phyloP scores from a whole-genome alignment of 2,888 invertebrate genomes.

The Drosophila anomelani region DNA sequence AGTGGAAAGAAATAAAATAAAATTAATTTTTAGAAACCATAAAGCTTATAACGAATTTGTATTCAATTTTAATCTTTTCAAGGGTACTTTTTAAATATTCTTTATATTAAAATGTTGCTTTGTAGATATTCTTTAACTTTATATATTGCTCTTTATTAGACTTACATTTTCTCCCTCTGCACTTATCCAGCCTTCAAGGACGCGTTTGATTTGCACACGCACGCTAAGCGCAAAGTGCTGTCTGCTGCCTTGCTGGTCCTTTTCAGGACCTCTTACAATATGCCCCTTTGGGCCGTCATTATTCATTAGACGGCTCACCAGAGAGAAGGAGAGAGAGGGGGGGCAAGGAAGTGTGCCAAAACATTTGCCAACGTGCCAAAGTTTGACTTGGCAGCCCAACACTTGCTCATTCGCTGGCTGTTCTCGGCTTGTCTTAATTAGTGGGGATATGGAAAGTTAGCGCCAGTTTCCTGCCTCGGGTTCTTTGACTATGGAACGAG shows the following conservation, averaged over 20 bases:
- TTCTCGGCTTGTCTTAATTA: slow-evolving; percentile 48
- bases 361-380: slow-evolving; percentile 44
- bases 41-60: too few species aligned
- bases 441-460: slow-evolving; percentile 29
- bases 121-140: too few species aligned
- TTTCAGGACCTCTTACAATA: slow-evolving; percentile 44
- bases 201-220: slow-evolving; percentile 44
- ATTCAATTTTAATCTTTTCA: too few species aligned
- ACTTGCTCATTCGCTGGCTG: slow-evolving; percentile 31
- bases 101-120: too few species aligned
- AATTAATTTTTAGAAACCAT: too few species aligned
- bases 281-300: slow-evolving; percentile 52
- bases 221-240: slow-evolving; percentile 21
- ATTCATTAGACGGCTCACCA: slow-evolving; percentile 54
- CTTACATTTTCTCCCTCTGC: neutral
- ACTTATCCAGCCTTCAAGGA: slow-evolving; percentile 34
- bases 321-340: neutral
- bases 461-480: slow-evolving; percentile 13
- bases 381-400: slow-evolving; percentile 18
- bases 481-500: neutral
- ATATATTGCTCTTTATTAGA: fast-evolving
- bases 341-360: slow-evolving; percentile 30
- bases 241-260: slow-evolving; percentile 30
- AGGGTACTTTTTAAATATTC: too few species aligned
- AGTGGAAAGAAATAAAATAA: too few species aligned